Evolutionary conservation across 2,888 invertebrate genomes (phyloP), one percentile per base, ranked within the genome.

Genomic region (Brachypalpus laphriformis): DNA sequence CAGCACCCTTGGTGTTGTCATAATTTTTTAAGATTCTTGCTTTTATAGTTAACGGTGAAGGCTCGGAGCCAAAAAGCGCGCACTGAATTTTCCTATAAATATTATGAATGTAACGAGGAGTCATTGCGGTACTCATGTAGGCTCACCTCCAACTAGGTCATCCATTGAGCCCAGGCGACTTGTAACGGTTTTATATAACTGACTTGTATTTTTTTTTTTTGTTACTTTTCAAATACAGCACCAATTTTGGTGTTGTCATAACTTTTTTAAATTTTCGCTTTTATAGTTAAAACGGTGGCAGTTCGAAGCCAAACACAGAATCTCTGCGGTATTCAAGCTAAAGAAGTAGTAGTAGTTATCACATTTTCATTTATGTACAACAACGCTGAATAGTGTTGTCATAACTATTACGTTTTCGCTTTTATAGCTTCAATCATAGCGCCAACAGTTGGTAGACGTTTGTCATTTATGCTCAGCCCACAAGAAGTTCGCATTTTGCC

Each of bases 1-100:
- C 82, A 82, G 45, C 66, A 49, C 63, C 51, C 1, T 20, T 34
- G 11, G 75, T 61, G 82, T 40, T 76, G 82, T 65, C 76, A 65
- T 82, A 82, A 82, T 14, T 51, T 65, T 65, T 51, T 28, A 54
- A 45, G 56, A 40, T 65, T 82, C 25, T 65, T 65, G 63, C 76
- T 76, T 76, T 82, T 82, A 49, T 82, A 76, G 76, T 56, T 18
- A 7, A 42, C n/a, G 22, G 37, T 18, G 47, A 57, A 31, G 18
- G 37, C 6, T 70, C 7, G 70, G 66, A 66, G 31, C 28, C 40
- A 71, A 28, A 28, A 47, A 20, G n/a, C n/a, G 3, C 40, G 4
- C 14, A 40, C 37, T 22, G 14, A 2, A 20, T 56, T n/a, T 37
- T 6, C 22, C 6, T 54, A 40, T 11, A 6, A 34, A 34, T 47